These are phyloP conservation scores for Netelia melanura DNA, from an alignment of 2,888 invertebrate species.

Conservation along the genomic window DNA sequence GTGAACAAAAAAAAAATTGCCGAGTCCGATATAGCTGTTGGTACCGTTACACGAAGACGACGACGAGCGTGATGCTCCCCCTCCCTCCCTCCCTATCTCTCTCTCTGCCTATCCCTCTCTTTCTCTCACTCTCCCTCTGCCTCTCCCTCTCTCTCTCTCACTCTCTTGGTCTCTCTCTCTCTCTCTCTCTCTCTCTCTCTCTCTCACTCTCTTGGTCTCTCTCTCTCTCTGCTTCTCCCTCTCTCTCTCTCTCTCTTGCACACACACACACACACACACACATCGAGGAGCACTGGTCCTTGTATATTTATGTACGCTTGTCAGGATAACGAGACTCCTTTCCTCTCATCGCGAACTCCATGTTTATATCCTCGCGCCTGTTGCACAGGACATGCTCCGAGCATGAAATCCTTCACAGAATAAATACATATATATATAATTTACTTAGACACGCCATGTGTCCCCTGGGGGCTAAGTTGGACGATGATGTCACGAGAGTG, in stretches of 20 bases:
- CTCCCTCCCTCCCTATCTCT: not conserved
- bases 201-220: not conserved
- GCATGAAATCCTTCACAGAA: conserved; percentile 56
- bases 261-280: not conserved
- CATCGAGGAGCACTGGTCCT: conserved; percentile 38
- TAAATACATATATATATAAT: conserved; percentile 32
- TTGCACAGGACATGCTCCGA: conserved; percentile 56
- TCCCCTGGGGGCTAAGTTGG: conserved; percentile 42
- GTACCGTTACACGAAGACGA: conserved; percentile 56
- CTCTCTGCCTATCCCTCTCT: not conserved
- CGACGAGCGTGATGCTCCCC: conserved; percentile 1
- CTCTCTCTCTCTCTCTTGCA: not conserved
- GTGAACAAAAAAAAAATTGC: conserved; percentile 23
- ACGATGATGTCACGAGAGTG: conserved; percentile 66
- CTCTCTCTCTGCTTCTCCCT: not conserved
- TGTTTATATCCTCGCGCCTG: conserved; percentile 29
- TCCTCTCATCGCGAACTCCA: conserved; percentile 49
- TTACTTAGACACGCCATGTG: conserved; percentile 12
- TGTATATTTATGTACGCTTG: conserved; percentile 69
- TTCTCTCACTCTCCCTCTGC: too few species aligned
- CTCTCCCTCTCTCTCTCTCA: too few species aligned
- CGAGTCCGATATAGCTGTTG: conserved; percentile 48
- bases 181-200: not conserved
- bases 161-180: too few species aligned
- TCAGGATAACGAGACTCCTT: conserved; percentile 69